Base-by-base conservation (phyloP, 1,140 invertebrate species). In the Zaprionus tsacasi region DNA sequence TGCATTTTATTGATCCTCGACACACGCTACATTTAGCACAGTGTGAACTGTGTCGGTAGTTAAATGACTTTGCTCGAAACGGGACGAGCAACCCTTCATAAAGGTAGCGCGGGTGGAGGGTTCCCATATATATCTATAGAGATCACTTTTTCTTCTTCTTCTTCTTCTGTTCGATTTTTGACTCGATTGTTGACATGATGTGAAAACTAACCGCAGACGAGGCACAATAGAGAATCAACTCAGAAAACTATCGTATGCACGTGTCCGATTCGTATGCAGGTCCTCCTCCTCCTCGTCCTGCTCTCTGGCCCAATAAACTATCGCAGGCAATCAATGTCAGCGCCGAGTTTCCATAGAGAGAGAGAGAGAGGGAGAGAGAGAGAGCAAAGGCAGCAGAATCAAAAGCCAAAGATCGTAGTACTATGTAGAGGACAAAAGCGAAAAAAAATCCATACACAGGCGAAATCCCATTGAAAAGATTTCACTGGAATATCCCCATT, bases 281-380 rank as follows among this genome's bases (percentile, higher is more conserved):
- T 80, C 56, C 58, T 50, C 50, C 52, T 21, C 56, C 11, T 17
- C 45, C 27, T 30, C 6, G 3, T 66, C 38, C n/a, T 3, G 3
- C 6, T 3, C 27, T 30, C 27, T 45, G 52, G 17, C 64, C 60
- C 83, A 77, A 87, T 82, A 86, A 86, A 86, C 76, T 65, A 86
- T 79, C 76, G 66, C 55, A 71, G 82, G 82, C 82, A 87, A 87
- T 87, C 82, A 87, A 87, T 87, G 82, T 87, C 82, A 82, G 82
- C 56, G 72, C 40, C 6, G 40, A 45, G 66, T 68, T 76, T 82
- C 50, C 71, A 82, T 1, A 27, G 25, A 27, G 25, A 27, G 25
- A 27, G 25, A 27, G n/a, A n/a, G 27, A 30, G 27, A 30, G 27
- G 4, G 27, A 30, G 27, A 30, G 27, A 30, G 27, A 30, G 27